Evolutionary conservation across 2,797 vertebrate genomes (phyloP).

Genomic region (Sylvilagus floridanus): DNA sequence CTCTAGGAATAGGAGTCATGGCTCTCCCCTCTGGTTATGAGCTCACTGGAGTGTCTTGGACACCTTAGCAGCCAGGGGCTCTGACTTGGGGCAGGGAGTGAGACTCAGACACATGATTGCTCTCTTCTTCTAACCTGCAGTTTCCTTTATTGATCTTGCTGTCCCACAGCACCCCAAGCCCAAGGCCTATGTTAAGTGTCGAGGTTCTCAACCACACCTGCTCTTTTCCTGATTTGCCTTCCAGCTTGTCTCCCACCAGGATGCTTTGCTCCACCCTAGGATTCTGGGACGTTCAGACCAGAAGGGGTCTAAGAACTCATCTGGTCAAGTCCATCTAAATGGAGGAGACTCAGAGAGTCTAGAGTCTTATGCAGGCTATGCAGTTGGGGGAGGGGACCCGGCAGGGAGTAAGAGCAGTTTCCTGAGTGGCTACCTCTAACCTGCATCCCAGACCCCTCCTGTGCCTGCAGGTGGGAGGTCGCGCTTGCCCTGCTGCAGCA

Average conservation of each 20-base stretch:
- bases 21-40: neutral
- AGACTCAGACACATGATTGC: rapidly evolving
- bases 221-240: neutral
- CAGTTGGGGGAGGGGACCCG: neutral
- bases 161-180: neutral
- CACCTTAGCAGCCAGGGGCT: neutral
- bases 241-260: neutral
- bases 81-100: neutral
- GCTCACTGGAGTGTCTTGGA: neutral
- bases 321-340: neutral
- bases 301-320: neutral
- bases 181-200: neutral
- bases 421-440: rapidly evolving
- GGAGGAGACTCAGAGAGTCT: neutral
- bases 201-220: neutral
- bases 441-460: neutral
- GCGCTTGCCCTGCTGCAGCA: slow-evolving; percentile 14
- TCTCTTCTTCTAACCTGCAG: neutral
- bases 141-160: neutral
- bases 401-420: neutral
- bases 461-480: slow-evolving; percentile 25
- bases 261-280: neutral
- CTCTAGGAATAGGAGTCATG: neutral
- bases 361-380: neutral
- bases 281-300: slow-evolving; percentile 20